Evolutionary conservation across 2,797 vertebrate species (phyloP), one percentile per base, ranked within the genome.

Genomic region (Etheostoma nigrum): DNA sequence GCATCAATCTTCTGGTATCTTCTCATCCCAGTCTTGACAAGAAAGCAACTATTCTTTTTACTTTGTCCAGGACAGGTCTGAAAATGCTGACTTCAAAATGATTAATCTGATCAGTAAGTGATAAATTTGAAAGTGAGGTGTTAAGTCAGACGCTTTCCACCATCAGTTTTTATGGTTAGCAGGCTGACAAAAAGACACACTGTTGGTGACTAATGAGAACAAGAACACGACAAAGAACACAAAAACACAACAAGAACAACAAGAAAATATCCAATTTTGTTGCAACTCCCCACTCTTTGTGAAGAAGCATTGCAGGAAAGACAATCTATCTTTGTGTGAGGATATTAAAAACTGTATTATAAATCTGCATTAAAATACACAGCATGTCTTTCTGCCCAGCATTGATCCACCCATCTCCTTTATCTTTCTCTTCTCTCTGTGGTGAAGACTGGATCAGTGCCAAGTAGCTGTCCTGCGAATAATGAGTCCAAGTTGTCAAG

Each of bases 371-470:
- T 44, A 48, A 47, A 45, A 58, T 42, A 63, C 53, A 53, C 68
- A 72, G 63, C 33, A 40, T 61, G 68, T 71, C 70, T 86, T 48
- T 82, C 58, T 69, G 67, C 27, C 40, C 53, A 8, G 10, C 77
- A 89, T 65, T 79, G 85, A 87, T 86, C 79, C 76, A 54, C n/a
- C 47, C 45, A n/a, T 71, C 64, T 82, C 62, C 52, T 77, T 85
- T 51, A 60, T 82, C 73, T 64, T n/a, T 44, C 44, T 66, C 44
- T 72, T 79, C 68, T 73, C 36, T 72, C 67, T 77, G 49, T 66
- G 65, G 33, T 67, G 66, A 71, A 76, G 74, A 64, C 69, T 79
- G 83, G 79, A 88, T 84, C 23, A 19, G 53, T 5, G 57, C 82
- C 85, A 84, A 79, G 68, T n/a, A 52, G 65, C 64, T 77, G 60